A percentile compares a stretch with the other conserved stretches of the same genome.
phyloP scores from a whole-genome alignment of 2,113 vertebrate genomes.

The Sitta europaea region DNA sequence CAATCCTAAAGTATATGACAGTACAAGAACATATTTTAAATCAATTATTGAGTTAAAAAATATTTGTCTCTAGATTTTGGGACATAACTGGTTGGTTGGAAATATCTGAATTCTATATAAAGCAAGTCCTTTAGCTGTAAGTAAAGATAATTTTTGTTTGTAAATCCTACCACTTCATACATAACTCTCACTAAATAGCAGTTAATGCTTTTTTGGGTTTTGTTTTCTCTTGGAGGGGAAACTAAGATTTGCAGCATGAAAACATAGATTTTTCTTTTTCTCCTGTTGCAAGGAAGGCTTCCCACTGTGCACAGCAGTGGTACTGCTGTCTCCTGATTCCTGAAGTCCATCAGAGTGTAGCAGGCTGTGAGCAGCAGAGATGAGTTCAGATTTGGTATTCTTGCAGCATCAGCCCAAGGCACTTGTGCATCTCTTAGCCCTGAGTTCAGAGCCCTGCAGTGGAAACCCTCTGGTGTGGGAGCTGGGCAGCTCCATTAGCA shows the following conservation, averaged over 20 bases:
- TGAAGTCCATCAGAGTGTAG: not conserved
- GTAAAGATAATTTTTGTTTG: not conserved
- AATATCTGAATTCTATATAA: not conserved
- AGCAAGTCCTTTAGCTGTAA: not conserved
- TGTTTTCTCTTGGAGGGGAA: not conserved
- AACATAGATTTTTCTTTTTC: not conserved
- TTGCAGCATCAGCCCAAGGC: not conserved
- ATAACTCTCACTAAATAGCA: not conserved
- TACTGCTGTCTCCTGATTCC: not conserved
- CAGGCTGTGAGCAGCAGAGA: not conserved
- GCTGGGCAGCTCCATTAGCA: not conserved
- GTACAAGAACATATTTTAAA: not conserved
- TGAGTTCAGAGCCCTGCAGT: rapidly evolving
- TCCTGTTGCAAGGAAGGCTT: not conserved
- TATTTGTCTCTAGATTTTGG: not conserved
- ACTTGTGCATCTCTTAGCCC: not conserved
- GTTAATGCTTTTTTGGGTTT: not conserved
- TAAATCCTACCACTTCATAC: not conserved
- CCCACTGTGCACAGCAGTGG: not conserved
- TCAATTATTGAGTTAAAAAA: not conserved
- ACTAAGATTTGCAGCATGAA: not conserved
- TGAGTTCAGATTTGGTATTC: not conserved
- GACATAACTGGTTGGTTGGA: not conserved
- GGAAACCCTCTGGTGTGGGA: not conserved
- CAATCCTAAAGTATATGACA: not conserved